Evolutionary conservation across 2,888 invertebrate species (phyloP).

Genomic region (Lochmaea crataegi): DNA sequence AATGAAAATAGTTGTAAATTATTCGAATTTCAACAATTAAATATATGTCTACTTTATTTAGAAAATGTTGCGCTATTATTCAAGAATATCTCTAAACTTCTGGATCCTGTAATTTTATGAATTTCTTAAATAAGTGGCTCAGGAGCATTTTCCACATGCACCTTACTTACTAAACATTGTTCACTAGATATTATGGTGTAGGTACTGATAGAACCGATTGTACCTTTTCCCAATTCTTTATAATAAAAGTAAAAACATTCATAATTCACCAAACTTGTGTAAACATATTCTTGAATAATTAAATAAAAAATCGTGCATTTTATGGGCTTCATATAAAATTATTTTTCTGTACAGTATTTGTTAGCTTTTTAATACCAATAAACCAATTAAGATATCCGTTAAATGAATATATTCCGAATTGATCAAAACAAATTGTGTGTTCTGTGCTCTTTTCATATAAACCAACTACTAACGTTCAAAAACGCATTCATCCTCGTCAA

Average conservation of each 20-base stretch:
- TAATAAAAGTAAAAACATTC: too few species aligned
- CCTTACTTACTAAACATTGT: too few species aligned
- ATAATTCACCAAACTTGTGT: too few species aligned
- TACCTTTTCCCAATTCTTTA: not conserved
- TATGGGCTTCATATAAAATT: not conserved
- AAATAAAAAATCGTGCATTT: not conserved
- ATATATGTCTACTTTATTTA: constrained; percentile 19
- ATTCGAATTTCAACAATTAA: constrained; percentile 13
- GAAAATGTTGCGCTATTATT: not conserved
- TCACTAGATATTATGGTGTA: too few species aligned
- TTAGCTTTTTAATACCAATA: not conserved
- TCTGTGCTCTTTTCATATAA: too few species aligned
- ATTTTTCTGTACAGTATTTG: not conserved
- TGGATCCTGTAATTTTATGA: too few species aligned
- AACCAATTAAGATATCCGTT: not conserved
- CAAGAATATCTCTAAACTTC: not conserved
- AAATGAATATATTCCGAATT: not conserved
- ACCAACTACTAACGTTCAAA: too few species aligned
- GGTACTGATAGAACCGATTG: not conserved
- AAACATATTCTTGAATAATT: not conserved
- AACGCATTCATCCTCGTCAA: too few species aligned
- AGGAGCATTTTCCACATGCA: too few species aligned
- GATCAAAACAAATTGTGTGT: not conserved
- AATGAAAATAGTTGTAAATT: constrained; percentile 14
- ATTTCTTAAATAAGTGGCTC: too few species aligned